Base-by-base conservation (phyloP, 2,888 invertebrate species). In the Ligdia adustata region DNA sequence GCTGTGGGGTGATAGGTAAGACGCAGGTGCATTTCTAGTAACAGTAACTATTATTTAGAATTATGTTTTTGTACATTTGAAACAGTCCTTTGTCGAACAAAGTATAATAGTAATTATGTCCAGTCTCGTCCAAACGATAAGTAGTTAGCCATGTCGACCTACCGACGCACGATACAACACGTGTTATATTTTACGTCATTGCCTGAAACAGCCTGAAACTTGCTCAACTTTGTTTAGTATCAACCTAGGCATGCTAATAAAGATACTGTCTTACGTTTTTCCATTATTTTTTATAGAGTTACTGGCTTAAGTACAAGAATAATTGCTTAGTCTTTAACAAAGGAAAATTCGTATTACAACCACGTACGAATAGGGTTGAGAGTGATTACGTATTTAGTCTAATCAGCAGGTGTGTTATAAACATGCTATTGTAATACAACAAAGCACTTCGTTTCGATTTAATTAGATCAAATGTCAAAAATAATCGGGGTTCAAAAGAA, bases 241-340 rank as follows among this genome's bases (percentile, higher is more conserved):
- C 33, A 33, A 34, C 26, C 47, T 41, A 47, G 47, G 41, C 18
- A 47, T 41, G 35, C 41, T 41, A 40, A 41, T 41, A 41, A 47
- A 47, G 41, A 41, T 41, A 27, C 26, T 11, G 26, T 9, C 18
- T 41, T 37, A 35, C 26, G 18, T 38, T 37, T 44, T 47, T 35
- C 41, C 35, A 41, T 47, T 41, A 41, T 2, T 28, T 47, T 46
- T 47, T 47, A 41, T 41, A 35, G 39, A 28, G 29, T 11, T 39
- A 24, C 28, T 39, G 22, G 9, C 16, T 9, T 32, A 29, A 33
- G 6, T 13, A 22, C 20, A 18, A 29, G 12, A 29, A 46, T 46
- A 29, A 24, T 29, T 29, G 22, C 12, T 24, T 12, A 6, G 13
- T 34, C 22, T 28, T 5, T 34, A 22, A 40, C 29, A 34, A 40